Conservation (phyloP, 2,797 vertebrate species). For the Neopelma chrysocephalum region DNA sequence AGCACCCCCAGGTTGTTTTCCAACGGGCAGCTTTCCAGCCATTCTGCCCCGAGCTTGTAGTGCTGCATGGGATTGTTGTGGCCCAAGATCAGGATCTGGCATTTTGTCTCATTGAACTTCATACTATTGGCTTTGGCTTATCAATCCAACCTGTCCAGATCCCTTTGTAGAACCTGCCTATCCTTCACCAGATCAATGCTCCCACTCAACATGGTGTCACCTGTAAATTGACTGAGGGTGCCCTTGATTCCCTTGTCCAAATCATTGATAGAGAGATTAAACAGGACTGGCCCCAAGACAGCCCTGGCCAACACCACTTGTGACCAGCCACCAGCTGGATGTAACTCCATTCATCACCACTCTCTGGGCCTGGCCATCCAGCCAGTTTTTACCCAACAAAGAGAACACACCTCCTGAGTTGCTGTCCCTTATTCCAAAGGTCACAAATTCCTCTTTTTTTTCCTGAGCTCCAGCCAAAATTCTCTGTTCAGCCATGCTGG, state of each 20-base stretch:
- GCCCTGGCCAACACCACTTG: background rate
- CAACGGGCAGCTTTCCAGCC: background rate
- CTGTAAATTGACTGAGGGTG: background rate
- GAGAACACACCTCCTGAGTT: background rate
- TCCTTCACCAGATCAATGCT: background rate
- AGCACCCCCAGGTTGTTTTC: background rate
- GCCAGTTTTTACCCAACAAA: background rate
- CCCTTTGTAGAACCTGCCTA: background rate
- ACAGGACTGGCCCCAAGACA: background rate
- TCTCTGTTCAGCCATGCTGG: background rate
- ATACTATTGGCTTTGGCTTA: background rate
- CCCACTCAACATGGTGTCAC: background rate
- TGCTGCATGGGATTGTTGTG: background rate
- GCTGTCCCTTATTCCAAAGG: background rate
- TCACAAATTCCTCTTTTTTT: background rate
- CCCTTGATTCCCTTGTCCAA: background rate
- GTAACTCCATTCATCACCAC: background rate
- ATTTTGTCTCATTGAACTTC: background rate
- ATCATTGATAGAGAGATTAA: background rate
- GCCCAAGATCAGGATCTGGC: background rate
- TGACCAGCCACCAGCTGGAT: no score
- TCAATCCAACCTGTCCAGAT: background rate
- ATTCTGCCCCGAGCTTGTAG: background rate
- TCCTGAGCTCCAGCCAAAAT: background rate
- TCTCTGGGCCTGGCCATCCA: background rate